Evolutionary conservation across 2,888 invertebrate genomes (phyloP), one percentile per base, ranked within the genome.

Genomic region (Erpobdella octoculata): DNA sequence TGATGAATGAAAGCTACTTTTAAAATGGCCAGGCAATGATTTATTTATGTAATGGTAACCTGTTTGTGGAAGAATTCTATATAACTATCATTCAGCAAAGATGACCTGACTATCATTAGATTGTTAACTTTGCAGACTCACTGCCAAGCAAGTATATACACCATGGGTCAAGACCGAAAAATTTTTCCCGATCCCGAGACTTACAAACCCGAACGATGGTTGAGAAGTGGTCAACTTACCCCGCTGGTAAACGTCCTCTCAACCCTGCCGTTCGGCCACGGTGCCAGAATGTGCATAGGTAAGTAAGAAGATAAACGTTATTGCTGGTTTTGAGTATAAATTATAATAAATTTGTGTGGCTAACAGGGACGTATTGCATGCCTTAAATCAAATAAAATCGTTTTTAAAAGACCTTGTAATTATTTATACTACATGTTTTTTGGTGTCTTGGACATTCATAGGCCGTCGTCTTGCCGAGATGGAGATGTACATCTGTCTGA

Each of bases 381-480:
- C n/a, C n/a, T n/a, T n/a, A n/a, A n/a, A n/a, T n/a, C n/a, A n/a
- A n/a, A n/a, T n/a, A n/a, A n/a, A n/a, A n/a, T n/a, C n/a, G n/a
- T n/a, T n/a, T n/a, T n/a, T n/a, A n/a, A n/a, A n/a, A n/a, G n/a
- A n/a, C n/a, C n/a, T n/a, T n/a, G n/a, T n/a, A n/a, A n/a, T n/a
- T n/a, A n/a, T n/a, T n/a, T 6, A 62, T 4, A 9, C 73, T 69
- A 36, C 67, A 3, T 77, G 18, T 12, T 37, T 21, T 53, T 9
- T 35, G 66, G 48, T 38, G 28, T 2, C 36, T 73, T 12, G 46
- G n/a, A 65, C 8, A 35, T 28, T 73, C 41, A 8, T 35, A 85
- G 85, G 86, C 36, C 80, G 86, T 71, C 79, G 86, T 73, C 84
- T 86, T 79, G 86, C 86, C 2, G 86, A 87, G 76, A 86, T 86